Percentiles rank a stretch among this genome's conserved stretches.
Conservation (phyloP, 1,140 invertebrate genomes). For the Papilio polytes region DNA sequence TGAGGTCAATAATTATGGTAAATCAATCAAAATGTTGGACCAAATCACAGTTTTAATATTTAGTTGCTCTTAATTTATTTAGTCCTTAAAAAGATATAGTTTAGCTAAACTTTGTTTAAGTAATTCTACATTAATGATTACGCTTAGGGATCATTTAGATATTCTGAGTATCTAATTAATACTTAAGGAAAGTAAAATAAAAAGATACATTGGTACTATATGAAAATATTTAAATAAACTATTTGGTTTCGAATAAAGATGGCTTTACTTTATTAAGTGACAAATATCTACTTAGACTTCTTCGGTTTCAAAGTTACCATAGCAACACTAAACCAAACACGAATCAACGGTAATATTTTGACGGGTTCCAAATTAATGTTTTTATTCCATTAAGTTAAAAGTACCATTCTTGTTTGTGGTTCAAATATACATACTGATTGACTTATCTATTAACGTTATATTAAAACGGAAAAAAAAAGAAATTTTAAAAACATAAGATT, state of each 20-base stretch:
- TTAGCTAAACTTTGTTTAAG: too few relatives aligned
- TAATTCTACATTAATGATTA: too few relatives aligned
- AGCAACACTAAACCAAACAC: neutral
- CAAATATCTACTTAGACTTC: neutral
- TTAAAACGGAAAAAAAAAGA: neutral
- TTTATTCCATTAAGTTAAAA: slow-evolving; percentile 7
- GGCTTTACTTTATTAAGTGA: neutral
- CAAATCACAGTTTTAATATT: neutral
- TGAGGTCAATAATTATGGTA: neutral
- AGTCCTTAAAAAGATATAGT: too few relatives aligned
- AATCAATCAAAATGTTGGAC: neutral
- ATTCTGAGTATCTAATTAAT: too few relatives aligned
- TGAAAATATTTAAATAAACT: too few relatives aligned
- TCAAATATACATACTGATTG: neutral
- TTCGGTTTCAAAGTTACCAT: neutral
- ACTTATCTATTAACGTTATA: neutral
- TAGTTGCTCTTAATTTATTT: neutral
- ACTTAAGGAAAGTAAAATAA: too few relatives aligned
- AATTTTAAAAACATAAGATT: neutral
- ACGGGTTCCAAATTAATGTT: slow-evolving; percentile 1
- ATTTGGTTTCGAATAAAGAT: neutral
- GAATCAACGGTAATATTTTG: neutral
- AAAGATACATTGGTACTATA: too few relatives aligned
- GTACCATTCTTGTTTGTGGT: neutral
- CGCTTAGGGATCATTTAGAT: too few relatives aligned